Base-by-base conservation (phyloP, 2,113 vertebrate genomes). In the Xenopus borealis region DNA sequence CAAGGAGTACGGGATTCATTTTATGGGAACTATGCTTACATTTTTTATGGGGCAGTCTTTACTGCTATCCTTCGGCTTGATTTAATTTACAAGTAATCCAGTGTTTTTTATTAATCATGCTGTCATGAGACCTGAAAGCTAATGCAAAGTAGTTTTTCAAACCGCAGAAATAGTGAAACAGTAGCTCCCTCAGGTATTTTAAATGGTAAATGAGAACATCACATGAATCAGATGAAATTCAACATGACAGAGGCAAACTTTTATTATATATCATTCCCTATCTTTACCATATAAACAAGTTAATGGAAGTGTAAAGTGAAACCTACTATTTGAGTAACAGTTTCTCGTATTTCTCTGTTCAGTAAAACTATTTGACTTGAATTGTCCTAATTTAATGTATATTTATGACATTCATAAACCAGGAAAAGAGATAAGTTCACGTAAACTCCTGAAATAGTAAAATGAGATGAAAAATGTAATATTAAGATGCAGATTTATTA, bases 91-190 rank as follows among this genome's bases (percentile, higher is more conserved):
- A 83, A 82, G 75, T 64, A 82, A 82, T 81, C 19, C 81, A 55
- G 81, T 83, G 75, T 79, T 86, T 79, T 86, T 85, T 80, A 85
- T 84, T 88, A 85, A 78, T 78, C 78, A 86, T 80, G 61, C 80
- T 81, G 80, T 78, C 82, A 82, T 79, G 82, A 87, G 81, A 73
- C 79, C 73, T 66, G 53, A 85, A 84, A 85, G 55, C 79, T 80
- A 88, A 84, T 67, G 72, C 14, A 87, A 83, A 85, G 76, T 74
- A 72, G 70, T 73, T 87, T 85, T 72, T 78, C 78, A 86, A 86
- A 83, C 71, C 75, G 83, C 75, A 75, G 78, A 82, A 27, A 27
- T 27, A 27, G 23, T 27, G 78, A 82, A 86, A 68, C 66, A 78
- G 2, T 62, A 72, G 66, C 71, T 86, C 83, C 81, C 81, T 17